Percentiles rank a stretch among this genome's conserved stretches.
Evolutionary conservation across 2,888 invertebrate genomes (phyloP).

Genomic region (Drosophila pegasa): DNA sequence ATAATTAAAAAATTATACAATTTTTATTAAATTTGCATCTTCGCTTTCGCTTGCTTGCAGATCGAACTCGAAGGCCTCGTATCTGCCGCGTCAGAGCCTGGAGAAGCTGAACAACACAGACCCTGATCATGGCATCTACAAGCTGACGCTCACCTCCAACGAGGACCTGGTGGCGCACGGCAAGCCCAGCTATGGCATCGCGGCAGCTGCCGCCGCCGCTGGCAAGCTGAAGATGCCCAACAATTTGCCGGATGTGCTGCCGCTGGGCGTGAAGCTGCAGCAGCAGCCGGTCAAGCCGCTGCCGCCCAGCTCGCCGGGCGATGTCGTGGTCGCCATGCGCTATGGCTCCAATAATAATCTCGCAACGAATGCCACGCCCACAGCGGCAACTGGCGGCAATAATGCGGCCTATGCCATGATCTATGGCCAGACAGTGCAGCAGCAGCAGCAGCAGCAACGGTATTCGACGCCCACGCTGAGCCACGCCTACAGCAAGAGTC

Average conservation of each 20-base stretch:
- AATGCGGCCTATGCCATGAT: constrained; percentile 64
- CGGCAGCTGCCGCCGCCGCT: constrained; percentile 57
- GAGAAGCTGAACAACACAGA: constrained; percentile 88
- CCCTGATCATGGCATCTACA: constrained; percentile 91
- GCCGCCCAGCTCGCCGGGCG: constrained; percentile 64
- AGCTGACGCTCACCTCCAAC: constrained; percentile 90
- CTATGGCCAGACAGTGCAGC: constrained; percentile 51
- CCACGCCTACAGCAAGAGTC: constrained; percentile 60
- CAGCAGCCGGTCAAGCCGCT: constrained; percentile 63
- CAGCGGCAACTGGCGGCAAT: constrained; percentile 18
- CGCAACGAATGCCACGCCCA: constrained; percentile 63
- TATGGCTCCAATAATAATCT: constrained; percentile 83
- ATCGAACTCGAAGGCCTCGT: constrained; percentile 92
- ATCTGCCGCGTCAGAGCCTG: constrained; percentile 89
- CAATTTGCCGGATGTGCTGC: constrained; percentile 86
- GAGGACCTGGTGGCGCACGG: constrained; percentile 84
- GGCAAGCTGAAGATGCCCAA: constrained; percentile 83
- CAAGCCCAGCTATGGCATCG: constrained; percentile 73
- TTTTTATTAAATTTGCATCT: background rate
- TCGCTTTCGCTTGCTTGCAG: constrained; percentile 82
- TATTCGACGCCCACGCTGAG: constrained; percentile 81
- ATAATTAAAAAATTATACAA: too few relatives aligned
- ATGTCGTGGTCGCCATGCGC: constrained; percentile 76
- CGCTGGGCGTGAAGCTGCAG: constrained; percentile 86
- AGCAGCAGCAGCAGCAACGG: constrained; percentile 60